phyloP scores from a whole-genome alignment of 2,797 vertebrate genomes.

The Prunella strophiata region DNA sequence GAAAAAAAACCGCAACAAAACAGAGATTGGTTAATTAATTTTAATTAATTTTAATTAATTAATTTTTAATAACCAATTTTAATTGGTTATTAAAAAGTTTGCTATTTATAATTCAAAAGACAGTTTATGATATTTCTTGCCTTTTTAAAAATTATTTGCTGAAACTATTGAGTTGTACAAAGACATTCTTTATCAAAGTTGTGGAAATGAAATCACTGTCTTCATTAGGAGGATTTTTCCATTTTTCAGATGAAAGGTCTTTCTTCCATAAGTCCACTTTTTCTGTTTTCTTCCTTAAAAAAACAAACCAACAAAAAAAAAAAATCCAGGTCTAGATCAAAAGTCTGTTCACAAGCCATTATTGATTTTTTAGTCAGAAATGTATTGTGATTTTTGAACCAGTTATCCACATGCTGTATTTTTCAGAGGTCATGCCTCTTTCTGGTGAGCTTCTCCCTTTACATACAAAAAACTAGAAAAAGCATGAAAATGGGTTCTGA shows the following conservation, averaged over 20 bases:
- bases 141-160: background rate
- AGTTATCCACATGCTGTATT: background rate
- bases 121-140: background rate
- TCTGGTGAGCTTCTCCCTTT: background rate
- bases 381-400: background rate
- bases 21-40: too few relatives aligned
- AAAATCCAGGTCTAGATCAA: rapidly evolving
- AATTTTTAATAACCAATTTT: too few relatives aligned
- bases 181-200: background rate
- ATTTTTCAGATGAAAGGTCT: background rate
- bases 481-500: background rate
- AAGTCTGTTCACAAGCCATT: background rate
- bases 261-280: background rate
- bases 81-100: background rate
- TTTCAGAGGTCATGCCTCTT: background rate
- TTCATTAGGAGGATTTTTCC: background rate
- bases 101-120: background rate
- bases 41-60: too few relatives aligned
- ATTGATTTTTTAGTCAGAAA: background rate
- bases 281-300: background rate
- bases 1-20: rapidly evolving
- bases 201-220: background rate
- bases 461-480: background rate
- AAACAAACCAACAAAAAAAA: background rate
- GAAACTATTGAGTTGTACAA: background rate